Percentiles rank a stretch among this genome's conserved stretches.
phyloP scores from a whole-genome alignment of 2,113 vertebrate genomes.

The Aegithalos caudatus region DNA sequence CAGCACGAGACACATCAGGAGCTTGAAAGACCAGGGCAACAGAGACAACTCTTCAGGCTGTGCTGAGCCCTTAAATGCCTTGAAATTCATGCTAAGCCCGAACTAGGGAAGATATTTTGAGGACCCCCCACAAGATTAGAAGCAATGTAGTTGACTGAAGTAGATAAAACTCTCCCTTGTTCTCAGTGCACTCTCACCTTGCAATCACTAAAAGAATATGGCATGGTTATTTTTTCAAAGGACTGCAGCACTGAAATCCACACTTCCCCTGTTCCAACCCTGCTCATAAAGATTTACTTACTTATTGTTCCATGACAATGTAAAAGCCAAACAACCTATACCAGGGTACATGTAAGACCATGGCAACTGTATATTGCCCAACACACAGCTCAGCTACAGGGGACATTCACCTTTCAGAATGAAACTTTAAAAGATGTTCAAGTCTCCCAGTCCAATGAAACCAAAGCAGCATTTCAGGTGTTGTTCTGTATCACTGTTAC shows the following conservation, averaged over 20 bases:
- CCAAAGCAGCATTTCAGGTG: neutral
- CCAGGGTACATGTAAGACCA: neutral
- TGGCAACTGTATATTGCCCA: neutral
- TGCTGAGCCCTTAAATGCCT: neutral
- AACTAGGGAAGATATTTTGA: neutral
- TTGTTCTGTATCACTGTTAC: neutral
- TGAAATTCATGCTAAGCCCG: neutral
- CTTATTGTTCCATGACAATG: accelerated
- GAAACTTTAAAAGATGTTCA: neutral
- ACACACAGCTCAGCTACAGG: neutral
- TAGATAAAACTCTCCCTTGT: neutral
- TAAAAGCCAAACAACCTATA: neutral
- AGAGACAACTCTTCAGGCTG: neutral
- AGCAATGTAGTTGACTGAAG: neutral
- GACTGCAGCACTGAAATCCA: neutral
- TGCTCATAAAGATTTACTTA: neutral
- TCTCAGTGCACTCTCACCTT: neutral
- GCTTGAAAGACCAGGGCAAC: neutral
- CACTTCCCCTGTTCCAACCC: neutral
- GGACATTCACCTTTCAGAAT: neutral
- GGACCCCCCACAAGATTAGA: neutral
- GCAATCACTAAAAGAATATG: neutral
- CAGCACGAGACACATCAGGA: neutral
- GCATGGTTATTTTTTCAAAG: neutral
- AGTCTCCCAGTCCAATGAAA: neutral